A percentile compares a stretch with the other conserved stretches of the same genome.
phyloP scores from a whole-genome alignment of 2,113 vertebrate species.

The Ranitomeya variabilis region DNA sequence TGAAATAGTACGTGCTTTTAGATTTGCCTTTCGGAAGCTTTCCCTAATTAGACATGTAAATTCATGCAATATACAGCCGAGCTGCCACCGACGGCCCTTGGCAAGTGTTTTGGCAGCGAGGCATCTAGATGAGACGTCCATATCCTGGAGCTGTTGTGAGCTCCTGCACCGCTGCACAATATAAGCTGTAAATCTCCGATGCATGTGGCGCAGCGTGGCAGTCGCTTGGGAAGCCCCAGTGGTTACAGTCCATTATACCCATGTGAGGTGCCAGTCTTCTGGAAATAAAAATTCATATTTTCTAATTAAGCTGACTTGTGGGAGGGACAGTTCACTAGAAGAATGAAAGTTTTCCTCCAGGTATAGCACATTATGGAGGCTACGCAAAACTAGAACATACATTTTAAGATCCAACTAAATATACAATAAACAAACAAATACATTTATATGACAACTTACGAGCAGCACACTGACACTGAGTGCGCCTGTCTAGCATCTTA shows the following conservation, averaged over 20 bases:
- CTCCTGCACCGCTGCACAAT: constrained; percentile 13
- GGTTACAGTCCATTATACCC: constrained; percentile 24
- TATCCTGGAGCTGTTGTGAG: constrained; percentile 2
- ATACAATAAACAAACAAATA: background rate
- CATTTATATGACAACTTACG: background rate
- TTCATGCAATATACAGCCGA: background rate
- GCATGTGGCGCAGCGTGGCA: background rate
- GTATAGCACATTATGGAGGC: background rate
- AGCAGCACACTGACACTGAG: background rate
- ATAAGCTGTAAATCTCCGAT: constrained; percentile 17
- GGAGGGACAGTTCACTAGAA: constrained; percentile 5
- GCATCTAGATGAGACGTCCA: constrained; percentile 1
- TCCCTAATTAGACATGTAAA: constrained; percentile 42
- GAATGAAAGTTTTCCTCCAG: background rate
- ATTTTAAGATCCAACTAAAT: background rate
- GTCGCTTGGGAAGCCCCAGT: constrained; percentile 11
- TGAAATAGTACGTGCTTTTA: background rate
- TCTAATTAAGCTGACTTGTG: constrained; percentile 28
- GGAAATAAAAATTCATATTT: background rate
- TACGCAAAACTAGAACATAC: no score
- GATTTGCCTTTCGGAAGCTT: background rate
- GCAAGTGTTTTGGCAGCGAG: background rate
- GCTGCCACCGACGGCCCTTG: background rate
- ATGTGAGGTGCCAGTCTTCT: background rate
- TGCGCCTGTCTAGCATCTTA: background rate